Evolutionary conservation across 1,140 invertebrate species (phyloP).

Genomic region (Eriocheir sinensis): DNA sequence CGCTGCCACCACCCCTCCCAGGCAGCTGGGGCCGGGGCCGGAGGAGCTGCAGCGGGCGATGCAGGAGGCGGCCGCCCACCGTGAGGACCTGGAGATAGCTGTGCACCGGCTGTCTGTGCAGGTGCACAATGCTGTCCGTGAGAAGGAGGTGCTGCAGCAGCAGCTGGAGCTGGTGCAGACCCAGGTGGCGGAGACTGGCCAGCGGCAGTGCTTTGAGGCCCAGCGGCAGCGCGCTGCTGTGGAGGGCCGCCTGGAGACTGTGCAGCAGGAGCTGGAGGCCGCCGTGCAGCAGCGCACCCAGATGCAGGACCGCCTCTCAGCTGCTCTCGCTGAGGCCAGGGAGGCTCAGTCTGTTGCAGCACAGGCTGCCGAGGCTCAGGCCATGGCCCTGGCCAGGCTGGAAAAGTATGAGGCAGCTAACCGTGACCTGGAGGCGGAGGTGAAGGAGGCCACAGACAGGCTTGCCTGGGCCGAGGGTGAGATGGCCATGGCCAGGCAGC

Average conservation of each 20-base stretch:
- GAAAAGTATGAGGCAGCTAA: slow-evolving; percentile 66
- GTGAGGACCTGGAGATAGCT: slow-evolving; percentile 75
- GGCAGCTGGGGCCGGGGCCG: slow-evolving; percentile 6
- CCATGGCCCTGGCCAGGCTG: slow-evolving; percentile 51
- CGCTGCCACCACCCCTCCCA: not conserved
- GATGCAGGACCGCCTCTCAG: slow-evolving; percentile 48
- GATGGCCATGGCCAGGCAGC: not conserved
- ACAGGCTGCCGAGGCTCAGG: slow-evolving; percentile 61
- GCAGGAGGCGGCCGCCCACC: slow-evolving; percentile 51
- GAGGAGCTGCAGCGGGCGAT: slow-evolving; percentile 69
- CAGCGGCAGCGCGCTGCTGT: slow-evolving; percentile 72
- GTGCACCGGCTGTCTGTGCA: slow-evolving; percentile 74
- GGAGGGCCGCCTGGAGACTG: slow-evolving; percentile 70
- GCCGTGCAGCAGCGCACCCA: slow-evolving; percentile 63
- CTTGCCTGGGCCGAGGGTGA: slow-evolving; percentile 48
- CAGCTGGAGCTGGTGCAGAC: slow-evolving; percentile 75
- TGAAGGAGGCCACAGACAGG: slow-evolving; percentile 33
- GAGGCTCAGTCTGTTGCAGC: slow-evolving; percentile 35
- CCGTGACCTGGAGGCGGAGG: slow-evolving; percentile 51
- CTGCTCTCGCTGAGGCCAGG: slow-evolving; percentile 51
- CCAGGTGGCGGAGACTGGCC: slow-evolving; percentile 73
- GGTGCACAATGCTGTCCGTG: slow-evolving; percentile 76
- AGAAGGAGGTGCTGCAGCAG: slow-evolving; percentile 74
- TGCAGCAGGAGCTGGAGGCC: slow-evolving; percentile 74
- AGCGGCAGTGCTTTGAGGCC: slow-evolving; percentile 76